A percentile compares a stretch with the other conserved stretches of the same genome.
Conservation (phyloP, 2,797 vertebrate genomes). For the Lerista edwardsae region DNA sequence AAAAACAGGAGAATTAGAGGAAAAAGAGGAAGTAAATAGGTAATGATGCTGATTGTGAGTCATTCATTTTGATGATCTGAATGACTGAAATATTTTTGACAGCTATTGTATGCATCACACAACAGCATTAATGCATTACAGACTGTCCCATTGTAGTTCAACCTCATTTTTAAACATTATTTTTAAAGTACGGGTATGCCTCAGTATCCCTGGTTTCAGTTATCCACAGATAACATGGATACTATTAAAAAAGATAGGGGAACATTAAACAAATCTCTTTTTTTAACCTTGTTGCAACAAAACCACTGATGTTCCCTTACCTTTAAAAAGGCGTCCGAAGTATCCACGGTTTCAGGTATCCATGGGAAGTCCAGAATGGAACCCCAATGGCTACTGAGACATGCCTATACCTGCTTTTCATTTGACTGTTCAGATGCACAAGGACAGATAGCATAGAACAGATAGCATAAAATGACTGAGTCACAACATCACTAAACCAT, state of each 20-base stretch:
- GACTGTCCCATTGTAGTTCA: neutral
- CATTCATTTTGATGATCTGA: constrained; percentile 7
- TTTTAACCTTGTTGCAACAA: no score
- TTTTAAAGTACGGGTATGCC: no score
- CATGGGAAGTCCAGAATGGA: no score
- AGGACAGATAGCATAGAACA: neutral
- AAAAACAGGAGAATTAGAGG: constrained; percentile 76
- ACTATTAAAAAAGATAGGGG: no score
- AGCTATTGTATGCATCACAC: no score
- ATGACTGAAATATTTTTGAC: constrained; percentile 18
- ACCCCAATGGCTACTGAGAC: no score
- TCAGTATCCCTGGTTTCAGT: no score
- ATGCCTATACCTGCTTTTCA: constrained; percentile 15
- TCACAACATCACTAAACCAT: neutral
- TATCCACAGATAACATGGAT: no score
- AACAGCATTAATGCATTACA: constrained; percentile 17
- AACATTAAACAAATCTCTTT: no score
- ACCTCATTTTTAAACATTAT: neutral
- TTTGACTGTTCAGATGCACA: neutral
- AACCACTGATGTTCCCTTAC: no score
- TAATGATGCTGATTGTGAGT: neutral
- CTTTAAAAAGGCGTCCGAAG: no score
- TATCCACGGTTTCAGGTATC: no score
- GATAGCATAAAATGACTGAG: neutral
- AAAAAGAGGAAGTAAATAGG: constrained; percentile 66